Evolutionary conservation across 2,113 vertebrate genomes (phyloP).

Genomic region (Dasyornis broadbenti): DNA sequence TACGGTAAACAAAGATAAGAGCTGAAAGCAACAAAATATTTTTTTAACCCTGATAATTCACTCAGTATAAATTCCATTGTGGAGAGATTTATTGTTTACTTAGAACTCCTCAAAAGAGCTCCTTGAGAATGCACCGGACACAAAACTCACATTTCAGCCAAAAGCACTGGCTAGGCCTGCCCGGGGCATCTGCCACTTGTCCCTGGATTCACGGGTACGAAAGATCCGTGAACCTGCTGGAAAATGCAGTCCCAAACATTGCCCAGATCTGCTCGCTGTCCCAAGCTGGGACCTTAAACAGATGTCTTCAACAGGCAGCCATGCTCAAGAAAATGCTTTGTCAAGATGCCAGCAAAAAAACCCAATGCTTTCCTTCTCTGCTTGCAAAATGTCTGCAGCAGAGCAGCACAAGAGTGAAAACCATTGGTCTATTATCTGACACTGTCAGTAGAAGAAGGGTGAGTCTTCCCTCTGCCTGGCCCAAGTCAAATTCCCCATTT

Average conservation of each 20-base stretch:
- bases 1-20: constrained; percentile 72
- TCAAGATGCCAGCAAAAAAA: not conserved
- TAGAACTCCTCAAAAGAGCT: constrained; percentile 17
- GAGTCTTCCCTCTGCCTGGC: not conserved
- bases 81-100: constrained; percentile 36
- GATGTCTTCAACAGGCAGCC: not conserved
- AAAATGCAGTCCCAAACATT: not conserved
- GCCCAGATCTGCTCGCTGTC: not conserved
- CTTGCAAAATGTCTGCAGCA: not conserved
- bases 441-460: not conserved
- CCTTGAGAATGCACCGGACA: not conserved
- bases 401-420: not conserved
- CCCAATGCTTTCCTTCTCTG: not conserved
- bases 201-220: not conserved
- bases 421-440: not conserved
- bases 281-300: not conserved
- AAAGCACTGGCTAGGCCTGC: not conserved
- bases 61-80: constrained; percentile 58
- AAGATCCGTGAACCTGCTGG: not conserved
- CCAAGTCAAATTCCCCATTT: not conserved
- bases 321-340: not conserved
- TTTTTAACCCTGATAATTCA: constrained; percentile 63
- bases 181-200: not conserved
- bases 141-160: not conserved
- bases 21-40: constrained; percentile 61